A percentile compares a stretch with the other conserved stretches of the same genome.
Conservation (phyloP, 1,140 invertebrate genomes). For the Trialeurodes vaporariorum region DNA sequence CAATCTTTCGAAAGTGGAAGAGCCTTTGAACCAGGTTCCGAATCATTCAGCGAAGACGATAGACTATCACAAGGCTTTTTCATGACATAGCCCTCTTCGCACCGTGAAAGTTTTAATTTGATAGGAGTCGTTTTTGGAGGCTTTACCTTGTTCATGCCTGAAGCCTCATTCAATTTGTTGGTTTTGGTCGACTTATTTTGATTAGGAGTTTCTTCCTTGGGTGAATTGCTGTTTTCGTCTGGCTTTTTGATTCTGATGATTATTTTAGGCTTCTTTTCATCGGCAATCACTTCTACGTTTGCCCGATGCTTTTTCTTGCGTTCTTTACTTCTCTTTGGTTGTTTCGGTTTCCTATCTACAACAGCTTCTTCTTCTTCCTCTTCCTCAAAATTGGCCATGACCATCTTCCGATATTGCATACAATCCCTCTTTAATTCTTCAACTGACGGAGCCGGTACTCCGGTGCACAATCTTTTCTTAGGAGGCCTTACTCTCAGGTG, state of each 20-base stretch:
- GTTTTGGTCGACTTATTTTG: constrained; percentile 39
- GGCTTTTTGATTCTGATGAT: constrained; percentile 14
- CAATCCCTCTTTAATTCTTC: constrained; percentile 69
- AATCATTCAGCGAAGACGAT: not conserved
- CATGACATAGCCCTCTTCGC: constrained; percentile 53
- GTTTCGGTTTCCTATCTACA: constrained; percentile 18
- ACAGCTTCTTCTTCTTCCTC: constrained; percentile 39
- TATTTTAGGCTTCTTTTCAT: constrained; percentile 20
- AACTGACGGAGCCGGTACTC: constrained; percentile 40
- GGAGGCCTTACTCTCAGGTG: constrained; percentile 52
- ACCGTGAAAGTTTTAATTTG: constrained; percentile 65
- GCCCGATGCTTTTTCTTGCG: constrained; percentile 47
- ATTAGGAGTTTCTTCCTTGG: constrained; percentile 46
- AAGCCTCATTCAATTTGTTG: constrained; percentile 22
- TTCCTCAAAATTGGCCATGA: constrained; percentile 67
- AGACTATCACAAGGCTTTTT: constrained; percentile 30
- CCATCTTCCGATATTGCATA: constrained; percentile 73
- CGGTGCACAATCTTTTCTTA: constrained; percentile 57
- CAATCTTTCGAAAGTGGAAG: not conserved
- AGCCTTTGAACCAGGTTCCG: not conserved
- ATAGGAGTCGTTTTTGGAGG: constrained; percentile 60
- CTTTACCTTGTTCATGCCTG: constrained; percentile 7
- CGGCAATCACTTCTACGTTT: constrained; percentile 41
- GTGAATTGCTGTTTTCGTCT: constrained; percentile 25
- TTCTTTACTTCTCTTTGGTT: constrained; percentile 34